Percentiles rank a stretch among this genome's conserved stretches.
Evolutionary conservation across 2,888 invertebrate species (phyloP).

Genomic region (Drosophila barbarae): DNA sequence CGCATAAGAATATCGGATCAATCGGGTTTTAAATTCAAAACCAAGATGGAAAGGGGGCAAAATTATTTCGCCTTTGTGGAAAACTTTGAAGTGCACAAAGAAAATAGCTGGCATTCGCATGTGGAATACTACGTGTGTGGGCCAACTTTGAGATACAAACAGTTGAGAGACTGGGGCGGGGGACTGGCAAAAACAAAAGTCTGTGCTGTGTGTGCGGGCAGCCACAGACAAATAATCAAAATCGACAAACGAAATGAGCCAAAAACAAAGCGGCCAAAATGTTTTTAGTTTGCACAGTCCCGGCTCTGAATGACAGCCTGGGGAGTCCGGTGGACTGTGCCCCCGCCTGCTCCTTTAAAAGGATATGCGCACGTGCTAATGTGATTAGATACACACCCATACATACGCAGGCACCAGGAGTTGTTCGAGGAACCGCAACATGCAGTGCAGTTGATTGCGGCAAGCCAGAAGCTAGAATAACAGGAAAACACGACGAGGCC

Average conservation of each 20-base stretch:
- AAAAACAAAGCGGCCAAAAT: constrained; percentile 72
- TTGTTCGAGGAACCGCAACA: constrained; percentile 68
- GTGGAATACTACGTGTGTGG: constrained; percentile 26
- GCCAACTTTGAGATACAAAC: constrained; percentile 66
- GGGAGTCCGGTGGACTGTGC: constrained; percentile 45
- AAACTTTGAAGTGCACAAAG: constrained; percentile 47
- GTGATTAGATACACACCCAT: constrained; percentile 67
- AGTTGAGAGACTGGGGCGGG: constrained; percentile 45
- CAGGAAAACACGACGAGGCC: constrained; percentile 23
- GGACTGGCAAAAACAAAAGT: constrained; percentile 37
- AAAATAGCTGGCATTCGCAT: constrained; percentile 40
- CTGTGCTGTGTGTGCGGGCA: constrained; percentile 31
- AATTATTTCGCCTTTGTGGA: constrained; percentile 37
- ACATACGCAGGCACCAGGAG: constrained; percentile 1
- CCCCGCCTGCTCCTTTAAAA: constrained; percentile 38
- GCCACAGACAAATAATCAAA: constrained; percentile 73
- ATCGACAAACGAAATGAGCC: constrained; percentile 71
- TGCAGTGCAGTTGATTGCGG: constrained; percentile 76
- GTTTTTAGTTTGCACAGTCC: constrained; percentile 62
- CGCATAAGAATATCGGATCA: background rate
- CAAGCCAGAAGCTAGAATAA: constrained; percentile 45
- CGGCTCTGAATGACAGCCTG: constrained; percentile 53
- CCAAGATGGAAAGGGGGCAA: background rate
- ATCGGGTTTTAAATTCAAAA: background rate
- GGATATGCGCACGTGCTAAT: constrained; percentile 74